Evolutionary conservation across 2,888 invertebrate species (phyloP), one percentile per base, ranked within the genome.

Genomic region (Nomada fucata): DNA sequence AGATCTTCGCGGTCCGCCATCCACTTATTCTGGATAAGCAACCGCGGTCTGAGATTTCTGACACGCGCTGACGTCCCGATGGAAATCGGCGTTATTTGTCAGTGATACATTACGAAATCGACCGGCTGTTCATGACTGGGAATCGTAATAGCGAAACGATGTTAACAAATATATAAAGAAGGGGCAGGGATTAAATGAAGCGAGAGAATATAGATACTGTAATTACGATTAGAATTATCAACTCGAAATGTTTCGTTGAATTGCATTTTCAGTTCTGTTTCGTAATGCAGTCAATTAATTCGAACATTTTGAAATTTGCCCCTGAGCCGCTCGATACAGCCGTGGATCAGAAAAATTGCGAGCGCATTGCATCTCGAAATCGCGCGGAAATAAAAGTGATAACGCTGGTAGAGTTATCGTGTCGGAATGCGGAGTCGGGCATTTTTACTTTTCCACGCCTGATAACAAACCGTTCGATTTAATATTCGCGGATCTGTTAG

Each of bases 21-120:
- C 74, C 63, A 76, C 80, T 84, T 84, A 86, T 82, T 72, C 67
- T 7, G 76, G 86, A 86, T 84, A 74, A 86, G 76, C 61, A 50
- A 44, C 42, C 52, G n/a, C 52, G 13, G 50, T 68, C 26, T 36
- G 55, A 73, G 74, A 73, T 86, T 82, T 61, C 77, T 63, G 68
- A 64, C 57, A 50, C 26, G 50, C 65, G 29, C 1, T n/a, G 64
- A 60, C 71, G 36, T 57, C 26, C 53, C 4, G 50, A 72, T 52
- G 71, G 52, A 55, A 61, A 50, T 60, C 50, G n/a, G 7, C 29
- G 36, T 60, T 71, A 42, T 55, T 55, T 26, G 23, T 36, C 65
- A 36, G 7, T 69, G 47, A 29, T 47, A n/a, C 0, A 23, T 78
- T 57, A 26, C 20, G 52, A 50, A 59, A 71, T 57, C 47, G 20